Conservation (phyloP, 2,797 vertebrate genomes). For the Aplochiton taeniatus region DNA sequence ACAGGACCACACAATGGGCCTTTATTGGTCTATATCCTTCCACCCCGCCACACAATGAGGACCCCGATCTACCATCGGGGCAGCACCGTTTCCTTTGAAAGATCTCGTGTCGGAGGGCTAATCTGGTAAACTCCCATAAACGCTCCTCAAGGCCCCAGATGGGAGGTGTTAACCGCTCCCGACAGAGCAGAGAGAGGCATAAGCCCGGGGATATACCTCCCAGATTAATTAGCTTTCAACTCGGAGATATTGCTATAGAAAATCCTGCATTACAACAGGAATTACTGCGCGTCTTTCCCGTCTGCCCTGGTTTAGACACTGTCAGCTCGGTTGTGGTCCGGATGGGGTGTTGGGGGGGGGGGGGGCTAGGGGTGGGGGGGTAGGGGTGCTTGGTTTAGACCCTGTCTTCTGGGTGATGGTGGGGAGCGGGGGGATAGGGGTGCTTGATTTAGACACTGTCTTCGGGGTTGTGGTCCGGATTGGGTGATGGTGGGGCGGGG, state of each 20-base stretch:
- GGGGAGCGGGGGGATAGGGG: too few species aligned
- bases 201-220: constrained; percentile 68
- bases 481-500: not conserved
- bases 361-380: too few species aligned
- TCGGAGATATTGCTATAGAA: constrained; percentile 69
- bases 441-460: too few species aligned
- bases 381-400: too few species aligned
- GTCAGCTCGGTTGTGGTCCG: too few species aligned
- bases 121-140: constrained; percentile 78
- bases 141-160: constrained; percentile 68
- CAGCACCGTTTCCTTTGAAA: constrained; percentile 71
- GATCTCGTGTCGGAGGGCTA: constrained; percentile 66
- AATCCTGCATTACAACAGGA: constrained; percentile 65
- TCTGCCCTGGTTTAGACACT: constrained; percentile 56
- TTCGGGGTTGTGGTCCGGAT: too few species aligned
- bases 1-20: constrained; percentile 63
- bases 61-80: constrained; percentile 74
- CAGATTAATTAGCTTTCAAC: constrained; percentile 80
- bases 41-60: constrained; percentile 51
- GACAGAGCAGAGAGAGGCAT: constrained; percentile 62
- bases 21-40: constrained; percentile 59
- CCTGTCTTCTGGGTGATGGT: too few species aligned
- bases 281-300: constrained; percentile 60
- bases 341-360: too few species aligned
- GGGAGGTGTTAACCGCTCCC: constrained; percentile 71